Evolutionary conservation across 2,797 vertebrate genomes (phyloP).

Genomic region (Hemitrygon akajei): DNA sequence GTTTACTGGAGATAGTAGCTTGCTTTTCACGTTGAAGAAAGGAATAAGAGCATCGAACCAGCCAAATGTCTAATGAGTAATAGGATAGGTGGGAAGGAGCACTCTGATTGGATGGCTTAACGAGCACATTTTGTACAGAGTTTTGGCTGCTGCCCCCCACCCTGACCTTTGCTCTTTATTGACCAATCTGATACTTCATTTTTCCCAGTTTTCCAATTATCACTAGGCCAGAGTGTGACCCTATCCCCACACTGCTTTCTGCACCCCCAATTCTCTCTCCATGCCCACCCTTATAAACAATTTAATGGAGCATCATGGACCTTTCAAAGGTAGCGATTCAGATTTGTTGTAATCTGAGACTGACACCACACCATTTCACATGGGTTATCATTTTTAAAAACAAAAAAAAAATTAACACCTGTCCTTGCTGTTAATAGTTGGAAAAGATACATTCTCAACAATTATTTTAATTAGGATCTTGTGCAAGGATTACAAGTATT

Average conservation of each 20-base stretch:
- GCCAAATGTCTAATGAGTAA: slow-evolving; percentile 78
- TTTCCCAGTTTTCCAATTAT: slow-evolving; percentile 97
- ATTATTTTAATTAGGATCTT: background rate
- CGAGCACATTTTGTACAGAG: slow-evolving; percentile 79
- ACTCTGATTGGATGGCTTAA: slow-evolving; percentile 85
- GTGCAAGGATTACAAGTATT: background rate
- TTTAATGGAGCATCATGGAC: background rate
- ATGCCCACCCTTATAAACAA: slow-evolving; percentile 42
- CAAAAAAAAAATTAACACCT: background rate
- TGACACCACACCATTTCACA: slow-evolving; percentile 49
- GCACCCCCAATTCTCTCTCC: slow-evolving; percentile 44
- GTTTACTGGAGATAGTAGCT: slow-evolving; percentile 68
- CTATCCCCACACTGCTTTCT: slow-evolving; percentile 50
- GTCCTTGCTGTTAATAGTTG: background rate
- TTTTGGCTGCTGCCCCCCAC: slow-evolving; percentile 72
- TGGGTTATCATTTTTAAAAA: slow-evolving; percentile 46
- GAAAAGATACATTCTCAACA: background rate
- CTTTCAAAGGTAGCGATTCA: slow-evolving; percentile 56
- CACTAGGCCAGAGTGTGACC: slow-evolving; percentile 66
- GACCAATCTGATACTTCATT: slow-evolving; percentile 96
- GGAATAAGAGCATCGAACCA: slow-evolving; percentile 59
- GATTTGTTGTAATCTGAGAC: slow-evolving; percentile 62
- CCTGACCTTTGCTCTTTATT: slow-evolving; percentile 93
- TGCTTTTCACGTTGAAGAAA: slow-evolving; percentile 55
- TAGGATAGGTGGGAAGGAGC: slow-evolving; percentile 69